Conservation (phyloP, 2,888 invertebrate genomes). For the Erebia epiphron region DNA sequence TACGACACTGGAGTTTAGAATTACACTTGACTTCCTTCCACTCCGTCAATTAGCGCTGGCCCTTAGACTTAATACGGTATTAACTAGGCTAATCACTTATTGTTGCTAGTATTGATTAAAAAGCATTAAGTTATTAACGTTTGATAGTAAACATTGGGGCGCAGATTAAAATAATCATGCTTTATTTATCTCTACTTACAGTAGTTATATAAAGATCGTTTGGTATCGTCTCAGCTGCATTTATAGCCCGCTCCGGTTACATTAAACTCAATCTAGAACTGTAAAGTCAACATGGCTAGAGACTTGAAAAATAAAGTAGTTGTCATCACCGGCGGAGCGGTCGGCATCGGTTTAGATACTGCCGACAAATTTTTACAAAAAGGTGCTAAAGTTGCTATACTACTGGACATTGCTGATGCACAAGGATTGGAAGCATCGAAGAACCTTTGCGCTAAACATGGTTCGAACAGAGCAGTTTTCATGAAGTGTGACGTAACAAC, state of each 20-base stretch:
- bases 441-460: constrained; percentile 68
- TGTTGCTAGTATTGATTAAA: too few species aligned
- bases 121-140: too few species aligned
- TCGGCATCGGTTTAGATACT: constrained; percentile 77
- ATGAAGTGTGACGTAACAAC: constrained; percentile 77
- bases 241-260: background rate
- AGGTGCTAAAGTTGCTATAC: constrained; percentile 51
- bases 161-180: constrained; percentile 14
- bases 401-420: constrained; percentile 54
- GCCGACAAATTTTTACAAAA: constrained; percentile 68
- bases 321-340: constrained; percentile 78
- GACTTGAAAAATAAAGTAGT: constrained; percentile 47
- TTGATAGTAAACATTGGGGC: constrained; percentile 15
- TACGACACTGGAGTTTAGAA: too few species aligned
- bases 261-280: constrained; percentile 4
- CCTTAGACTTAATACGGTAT: too few species aligned
- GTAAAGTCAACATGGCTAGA: constrained; percentile 34
- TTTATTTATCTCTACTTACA: constrained; percentile 11
- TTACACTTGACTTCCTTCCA: too few species aligned
- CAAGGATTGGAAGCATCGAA: constrained; percentile 63
- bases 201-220: constrained; percentile 9
- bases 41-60: too few species aligned
- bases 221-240: constrained; percentile 10
- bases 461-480: constrained; percentile 70
- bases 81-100: too few species aligned